Evolutionary conservation across 2,113 vertebrate species (phyloP).

Genomic region (Motacilla alba): DNA sequence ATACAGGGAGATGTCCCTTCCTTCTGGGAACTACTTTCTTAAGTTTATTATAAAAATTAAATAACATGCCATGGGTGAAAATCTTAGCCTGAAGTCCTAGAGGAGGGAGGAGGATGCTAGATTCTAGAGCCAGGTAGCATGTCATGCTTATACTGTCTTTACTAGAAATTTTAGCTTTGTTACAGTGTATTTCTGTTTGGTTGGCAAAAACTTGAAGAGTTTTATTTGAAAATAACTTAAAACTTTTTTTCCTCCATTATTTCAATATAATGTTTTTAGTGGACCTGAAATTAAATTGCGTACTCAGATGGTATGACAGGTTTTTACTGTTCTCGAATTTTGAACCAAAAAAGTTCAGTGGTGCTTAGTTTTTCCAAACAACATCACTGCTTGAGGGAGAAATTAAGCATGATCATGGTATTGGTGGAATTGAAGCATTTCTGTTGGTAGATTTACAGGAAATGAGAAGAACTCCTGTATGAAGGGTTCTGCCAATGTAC

Average conservation of each 20-base stretch:
- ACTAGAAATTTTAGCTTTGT: background rate
- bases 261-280: background rate
- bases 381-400: background rate
- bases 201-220: background rate
- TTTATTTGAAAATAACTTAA: background rate
- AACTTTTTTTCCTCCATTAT: background rate
- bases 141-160: background rate
- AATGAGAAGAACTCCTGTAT: background rate
- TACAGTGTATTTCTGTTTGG: background rate
- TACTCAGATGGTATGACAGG: background rate
- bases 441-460: background rate
- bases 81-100: background rate
- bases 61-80: background rate
- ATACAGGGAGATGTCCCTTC: background rate
- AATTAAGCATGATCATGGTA: background rate
- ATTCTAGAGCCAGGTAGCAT: background rate
- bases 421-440: background rate
- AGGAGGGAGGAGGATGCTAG: background rate
- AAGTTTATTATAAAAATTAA: background rate
- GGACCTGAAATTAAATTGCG: background rate
- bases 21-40: background rate
- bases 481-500: background rate
- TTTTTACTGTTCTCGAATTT: background rate
- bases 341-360: background rate
- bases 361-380: background rate